Evolutionary conservation across 2,797 vertebrate genomes (phyloP).

Genomic region (Acridotheres tristis): DNA sequence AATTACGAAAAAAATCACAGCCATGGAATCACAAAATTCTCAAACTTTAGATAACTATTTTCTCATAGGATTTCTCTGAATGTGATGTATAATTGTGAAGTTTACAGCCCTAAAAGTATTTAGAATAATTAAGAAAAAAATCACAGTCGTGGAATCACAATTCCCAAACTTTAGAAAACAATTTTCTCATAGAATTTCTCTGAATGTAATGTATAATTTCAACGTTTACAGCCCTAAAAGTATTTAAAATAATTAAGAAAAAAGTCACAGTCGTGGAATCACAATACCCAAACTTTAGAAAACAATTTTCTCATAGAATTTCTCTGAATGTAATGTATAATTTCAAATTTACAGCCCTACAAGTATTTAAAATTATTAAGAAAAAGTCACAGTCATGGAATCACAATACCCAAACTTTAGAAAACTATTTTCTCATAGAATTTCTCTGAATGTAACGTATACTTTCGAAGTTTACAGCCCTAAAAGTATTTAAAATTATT

Average conservation of each 20-base stretch:
- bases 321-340: neutral
- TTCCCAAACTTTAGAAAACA: no score
- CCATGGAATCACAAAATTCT: neutral
- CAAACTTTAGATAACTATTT: neutral
- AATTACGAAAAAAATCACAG: neutral
- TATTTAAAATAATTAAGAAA: no score
- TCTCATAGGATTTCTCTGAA: neutral
- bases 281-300: neutral
- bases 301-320: neutral
- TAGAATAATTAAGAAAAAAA: neutral
- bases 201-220: no score
- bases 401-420: neutral
- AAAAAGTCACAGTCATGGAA: neutral
- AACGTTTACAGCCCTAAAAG: no score
- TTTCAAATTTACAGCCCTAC: neutral
- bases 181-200: no score
- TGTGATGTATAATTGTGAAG: rapidly evolving
- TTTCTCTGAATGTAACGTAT: no score
- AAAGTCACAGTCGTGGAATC: no score
- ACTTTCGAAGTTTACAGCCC: no score
- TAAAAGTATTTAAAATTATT: no score
- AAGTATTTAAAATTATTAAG: neutral
- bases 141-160: neutral
- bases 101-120: neutral
- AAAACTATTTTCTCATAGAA: neutral